phyloP scores from a whole-genome alignment of 2,113 vertebrate species.

The Passer montanus region DNA sequence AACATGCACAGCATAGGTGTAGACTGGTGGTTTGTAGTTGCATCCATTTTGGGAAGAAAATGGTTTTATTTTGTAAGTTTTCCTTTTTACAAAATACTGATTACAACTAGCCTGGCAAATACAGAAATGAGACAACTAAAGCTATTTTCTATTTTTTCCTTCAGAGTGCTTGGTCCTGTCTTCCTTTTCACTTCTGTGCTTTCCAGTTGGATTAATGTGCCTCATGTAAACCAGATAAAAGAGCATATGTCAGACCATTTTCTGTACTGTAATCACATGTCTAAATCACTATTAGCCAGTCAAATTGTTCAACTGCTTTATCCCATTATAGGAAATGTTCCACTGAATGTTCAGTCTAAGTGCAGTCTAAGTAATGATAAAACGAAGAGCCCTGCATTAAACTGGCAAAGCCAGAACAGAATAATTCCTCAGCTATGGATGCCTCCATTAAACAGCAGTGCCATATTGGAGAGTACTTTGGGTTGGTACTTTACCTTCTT shows the following conservation, averaged over 20 bases:
- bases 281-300: constrained; percentile 64
- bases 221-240: constrained; percentile 62
- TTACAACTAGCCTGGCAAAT: neutral
- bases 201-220: constrained; percentile 47
- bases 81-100: neutral
- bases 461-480: neutral
- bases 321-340: constrained; percentile 62
- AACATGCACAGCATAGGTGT: neutral
- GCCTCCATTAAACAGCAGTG: constrained; percentile 5
- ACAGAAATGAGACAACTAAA: neutral
- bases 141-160: neutral
- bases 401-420: neutral
- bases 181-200: constrained; percentile 11
- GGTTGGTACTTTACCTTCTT: constrained; percentile 14
- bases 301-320: constrained; percentile 54
- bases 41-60: neutral
- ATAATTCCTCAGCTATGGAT: neutral
- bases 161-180: neutral
- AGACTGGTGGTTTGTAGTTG: neutral
- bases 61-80: neutral
- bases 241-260: constrained; percentile 63
- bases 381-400: constrained; percentile 12
- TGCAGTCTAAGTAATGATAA: constrained; percentile 50
- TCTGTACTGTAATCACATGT: constrained; percentile 66
- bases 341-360: constrained; percentile 48